Evolutionary conservation across 2,797 vertebrate genomes (phyloP).

Genomic region (Mastacembelus armatus): DNA sequence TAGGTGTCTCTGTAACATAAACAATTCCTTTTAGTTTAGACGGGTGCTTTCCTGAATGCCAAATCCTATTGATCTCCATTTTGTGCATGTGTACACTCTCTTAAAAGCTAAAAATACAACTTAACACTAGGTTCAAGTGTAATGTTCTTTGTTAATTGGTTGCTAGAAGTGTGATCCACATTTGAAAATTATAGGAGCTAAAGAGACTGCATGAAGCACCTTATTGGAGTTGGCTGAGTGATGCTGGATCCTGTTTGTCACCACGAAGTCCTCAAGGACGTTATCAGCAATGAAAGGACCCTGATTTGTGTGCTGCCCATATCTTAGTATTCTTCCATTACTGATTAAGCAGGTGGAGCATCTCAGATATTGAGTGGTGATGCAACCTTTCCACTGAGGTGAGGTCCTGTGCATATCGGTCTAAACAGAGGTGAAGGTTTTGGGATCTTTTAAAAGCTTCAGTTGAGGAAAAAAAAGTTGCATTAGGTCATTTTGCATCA

Average conservation of each 20-base stretch:
- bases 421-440: slow-evolving; percentile 11
- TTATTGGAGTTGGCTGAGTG: slow-evolving; percentile 20
- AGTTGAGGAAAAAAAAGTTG: background rate
- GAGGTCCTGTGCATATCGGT: slow-evolving; percentile 1
- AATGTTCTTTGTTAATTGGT: slow-evolving; percentile 55
- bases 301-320: slow-evolving; percentile 54
- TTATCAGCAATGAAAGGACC: slow-evolving; percentile 38
- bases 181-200: slow-evolving; percentile 30
- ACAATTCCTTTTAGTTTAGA: slow-evolving; percentile 28
- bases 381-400: slow-evolving; percentile 20
- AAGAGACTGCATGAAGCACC: background rate
- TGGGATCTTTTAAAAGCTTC: background rate
- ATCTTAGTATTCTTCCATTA: slow-evolving; percentile 26
- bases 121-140: slow-evolving; percentile 55
- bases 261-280: slow-evolving; percentile 57
- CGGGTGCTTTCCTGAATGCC: slow-evolving; percentile 27
- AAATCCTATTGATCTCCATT: slow-evolving; percentile 45
- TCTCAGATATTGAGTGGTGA: slow-evolving; percentile 20
- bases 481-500: background rate
- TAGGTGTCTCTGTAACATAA: slow-evolving; percentile 79
- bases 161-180: slow-evolving; percentile 46
- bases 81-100: background rate
- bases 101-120: slow-evolving; percentile 51
- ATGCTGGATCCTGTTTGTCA: slow-evolving; percentile 25
- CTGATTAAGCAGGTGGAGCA: slow-evolving; percentile 45